phyloP scores from a whole-genome alignment of 2,113 vertebrate genomes.

The Bubo scandiacus region DNA sequence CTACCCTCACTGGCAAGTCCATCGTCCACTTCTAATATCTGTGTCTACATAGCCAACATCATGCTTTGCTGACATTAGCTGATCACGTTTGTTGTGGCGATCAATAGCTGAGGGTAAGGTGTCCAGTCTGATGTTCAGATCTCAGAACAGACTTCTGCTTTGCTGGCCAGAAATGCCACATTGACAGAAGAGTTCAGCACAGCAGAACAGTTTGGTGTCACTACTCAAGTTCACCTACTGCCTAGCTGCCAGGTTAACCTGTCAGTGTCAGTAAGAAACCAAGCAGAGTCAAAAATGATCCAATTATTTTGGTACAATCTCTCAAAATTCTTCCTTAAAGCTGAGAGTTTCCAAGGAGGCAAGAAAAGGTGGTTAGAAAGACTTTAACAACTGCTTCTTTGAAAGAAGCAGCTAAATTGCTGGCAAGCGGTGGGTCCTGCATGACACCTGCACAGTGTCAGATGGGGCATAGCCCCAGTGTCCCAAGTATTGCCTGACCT shows the following conservation, averaged over 20 bases:
- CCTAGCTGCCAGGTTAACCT: background rate
- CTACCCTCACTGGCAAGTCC: background rate
- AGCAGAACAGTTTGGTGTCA: background rate
- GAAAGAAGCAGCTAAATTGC: background rate
- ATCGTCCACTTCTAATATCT: background rate
- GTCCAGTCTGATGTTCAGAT: background rate
- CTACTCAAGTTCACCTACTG: background rate
- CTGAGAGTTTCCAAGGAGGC: background rate
- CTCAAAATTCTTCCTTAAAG: background rate
- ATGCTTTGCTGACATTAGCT: background rate
- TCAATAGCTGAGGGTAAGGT: background rate
- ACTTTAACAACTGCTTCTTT: background rate
- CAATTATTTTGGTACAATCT: conserved; percentile 14
- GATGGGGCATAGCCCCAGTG: background rate
- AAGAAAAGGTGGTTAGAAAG: background rate
- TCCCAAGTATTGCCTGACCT: background rate
- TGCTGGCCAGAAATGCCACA: background rate
- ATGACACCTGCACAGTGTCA: background rate
- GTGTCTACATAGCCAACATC: background rate
- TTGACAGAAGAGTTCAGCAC: background rate
- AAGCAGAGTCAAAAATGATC: background rate
- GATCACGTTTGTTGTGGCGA: accelerated
- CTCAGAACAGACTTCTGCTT: background rate
- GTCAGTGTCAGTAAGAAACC: background rate
- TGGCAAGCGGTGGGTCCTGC: background rate